Conservation (phyloP, 2,888 invertebrate genomes). For the Machimus rusticus region DNA sequence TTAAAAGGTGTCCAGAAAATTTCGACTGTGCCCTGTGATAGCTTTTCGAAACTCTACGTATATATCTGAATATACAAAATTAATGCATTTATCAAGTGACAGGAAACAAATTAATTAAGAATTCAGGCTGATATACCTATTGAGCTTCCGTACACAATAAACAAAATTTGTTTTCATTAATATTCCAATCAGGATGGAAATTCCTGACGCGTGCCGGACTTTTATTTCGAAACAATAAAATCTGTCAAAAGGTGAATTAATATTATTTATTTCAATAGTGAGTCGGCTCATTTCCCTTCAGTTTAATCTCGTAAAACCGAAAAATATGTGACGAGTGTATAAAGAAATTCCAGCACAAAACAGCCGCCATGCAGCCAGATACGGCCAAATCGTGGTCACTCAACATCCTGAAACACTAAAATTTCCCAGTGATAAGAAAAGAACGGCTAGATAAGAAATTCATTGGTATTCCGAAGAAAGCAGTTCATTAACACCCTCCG, state of each 20-base stretch:
- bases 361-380: background rate
- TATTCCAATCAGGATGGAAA: background rate
- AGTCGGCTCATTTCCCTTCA: background rate
- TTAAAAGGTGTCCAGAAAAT: background rate
- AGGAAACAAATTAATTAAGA: background rate
- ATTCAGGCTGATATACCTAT: background rate
- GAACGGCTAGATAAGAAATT: background rate
- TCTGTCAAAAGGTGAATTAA: background rate
- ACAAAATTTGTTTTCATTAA: background rate
- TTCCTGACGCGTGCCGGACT: background rate
- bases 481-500: constrained; percentile 30
- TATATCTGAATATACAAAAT: background rate
- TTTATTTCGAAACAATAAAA: background rate
- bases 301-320: background rate
- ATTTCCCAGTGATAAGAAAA: background rate
- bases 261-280: background rate
- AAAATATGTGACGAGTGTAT: background rate
- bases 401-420: background rate
- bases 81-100: background rate
- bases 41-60: background rate
- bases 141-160: background rate
- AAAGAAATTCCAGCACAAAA: background rate
- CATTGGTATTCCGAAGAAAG: background rate
- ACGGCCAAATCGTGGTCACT: background rate
- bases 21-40: too few species aligned